Percentiles rank a stretch among this genome's conserved stretches.
phyloP scores from a whole-genome alignment of 2,113 vertebrate species.

The Menura novaehollandiae region DNA sequence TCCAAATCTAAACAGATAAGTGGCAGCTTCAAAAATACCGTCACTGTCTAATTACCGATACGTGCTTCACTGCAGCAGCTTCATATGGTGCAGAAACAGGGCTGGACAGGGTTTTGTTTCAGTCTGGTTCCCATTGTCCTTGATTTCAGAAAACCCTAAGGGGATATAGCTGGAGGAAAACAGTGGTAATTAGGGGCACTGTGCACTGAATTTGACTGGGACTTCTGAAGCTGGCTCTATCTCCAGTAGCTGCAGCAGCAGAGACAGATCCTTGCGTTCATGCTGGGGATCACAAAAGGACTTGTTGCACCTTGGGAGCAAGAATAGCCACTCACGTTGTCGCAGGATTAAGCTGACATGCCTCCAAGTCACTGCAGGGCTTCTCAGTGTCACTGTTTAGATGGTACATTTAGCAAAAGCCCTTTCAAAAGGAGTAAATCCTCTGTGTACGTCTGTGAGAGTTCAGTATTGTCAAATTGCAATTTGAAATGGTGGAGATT shows the following conservation, averaged over 20 bases:
- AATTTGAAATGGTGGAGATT: neutral
- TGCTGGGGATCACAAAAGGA: neutral
- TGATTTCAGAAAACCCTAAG: neutral
- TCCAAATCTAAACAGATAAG: neutral
- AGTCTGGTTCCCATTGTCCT: neutral
- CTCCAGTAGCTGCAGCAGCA: neutral
- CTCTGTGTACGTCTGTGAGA: neutral
- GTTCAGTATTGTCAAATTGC: neutral
- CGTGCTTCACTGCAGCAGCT: neutral
- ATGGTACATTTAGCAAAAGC: neutral
- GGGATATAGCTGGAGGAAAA: neutral
- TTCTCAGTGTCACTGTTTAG: neutral
- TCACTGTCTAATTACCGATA: accelerated
- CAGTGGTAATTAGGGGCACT: neutral
- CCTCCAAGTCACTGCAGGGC: neutral
- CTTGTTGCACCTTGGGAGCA: neutral
- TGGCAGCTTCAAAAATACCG: neutral
- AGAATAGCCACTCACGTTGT: neutral
- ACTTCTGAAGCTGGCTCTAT: neutral
- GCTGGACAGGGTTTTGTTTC: neutral
- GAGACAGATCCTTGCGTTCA: neutral
- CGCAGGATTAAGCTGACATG: neutral
- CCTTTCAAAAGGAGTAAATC: slow-evolving; percentile 1
- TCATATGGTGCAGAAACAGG: neutral
- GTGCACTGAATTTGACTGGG: neutral